Evolutionary conservation across 1,140 invertebrate species (phyloP).

Genomic region (Pachypsylla venusta): DNA sequence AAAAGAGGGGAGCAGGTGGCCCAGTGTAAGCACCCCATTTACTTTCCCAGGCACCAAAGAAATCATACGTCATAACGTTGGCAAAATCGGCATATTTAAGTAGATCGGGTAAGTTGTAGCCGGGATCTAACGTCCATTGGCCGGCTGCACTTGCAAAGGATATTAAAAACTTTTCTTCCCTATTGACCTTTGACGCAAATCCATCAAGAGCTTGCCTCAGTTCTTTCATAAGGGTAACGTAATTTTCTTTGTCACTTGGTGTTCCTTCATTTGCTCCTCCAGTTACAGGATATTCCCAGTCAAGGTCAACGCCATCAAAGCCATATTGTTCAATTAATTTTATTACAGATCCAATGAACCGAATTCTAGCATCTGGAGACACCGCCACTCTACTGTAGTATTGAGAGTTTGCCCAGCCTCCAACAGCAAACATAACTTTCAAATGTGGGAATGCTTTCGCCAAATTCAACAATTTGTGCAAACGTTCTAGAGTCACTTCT

Average conservation of each 20-base stretch:
- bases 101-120: conserved; percentile 18
- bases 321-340: conserved; percentile 37
- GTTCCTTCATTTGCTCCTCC: conserved; percentile 20
- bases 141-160: conserved; percentile 21
- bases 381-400: conserved; percentile 37
- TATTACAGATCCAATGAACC: conserved; percentile 45
- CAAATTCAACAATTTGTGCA: conserved; percentile 13
- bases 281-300: conserved; percentile 42
- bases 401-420: conserved; percentile 34
- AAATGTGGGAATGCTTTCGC: conserved; percentile 28
- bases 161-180: conserved; percentile 15
- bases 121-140: conserved; percentile 16
- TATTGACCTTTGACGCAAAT: conserved; percentile 5
- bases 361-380: conserved; percentile 30
- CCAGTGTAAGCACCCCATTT: conserved; percentile 22
- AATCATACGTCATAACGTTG: conserved; percentile 21
- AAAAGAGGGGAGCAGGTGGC: conserved; percentile 17
- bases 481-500: conserved; percentile 5
- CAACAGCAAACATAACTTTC: conserved; percentile 38
- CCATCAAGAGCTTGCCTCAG: conserved; percentile 15
- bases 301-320: conserved; percentile 44
- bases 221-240: conserved; percentile 20
- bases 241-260: conserved; percentile 20
- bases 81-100: conserved; percentile 19
- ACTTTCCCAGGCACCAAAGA: conserved; percentile 20